Base-by-base conservation (phyloP, 2,888 invertebrate genomes). In the Myopa testacea region DNA sequence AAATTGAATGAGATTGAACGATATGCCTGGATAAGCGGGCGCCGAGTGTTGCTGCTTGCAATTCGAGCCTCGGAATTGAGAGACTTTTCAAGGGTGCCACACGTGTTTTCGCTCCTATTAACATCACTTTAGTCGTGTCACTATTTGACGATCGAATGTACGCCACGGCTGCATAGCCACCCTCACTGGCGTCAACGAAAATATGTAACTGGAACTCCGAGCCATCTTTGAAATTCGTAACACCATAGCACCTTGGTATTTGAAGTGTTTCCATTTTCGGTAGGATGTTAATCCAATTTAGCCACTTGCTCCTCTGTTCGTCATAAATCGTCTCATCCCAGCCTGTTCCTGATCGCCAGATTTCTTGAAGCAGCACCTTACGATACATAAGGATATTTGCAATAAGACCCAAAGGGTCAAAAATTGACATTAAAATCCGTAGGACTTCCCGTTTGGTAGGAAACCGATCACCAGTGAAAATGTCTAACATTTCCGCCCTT, bases 231-330 rank as follows among this genome's bases (percentile, higher is more conserved):
- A 72, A 70, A 55, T 69, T 37, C 7, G 78, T 75, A 3, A 62
- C 14, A 14, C 74, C 71, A 10, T 83, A 83, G 34, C 81, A 82
- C 45, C 83, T 71, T 12, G 81, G 82, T 12, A 84, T 82, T 12
- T 74, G 52, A 4, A 84, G 34, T 8, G 79, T 72, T 62, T 81
- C 79, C 14, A 82, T 74, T 8, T 80, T 65, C 1, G 80, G 80
- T 10, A 85, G 62, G 6, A 80, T 60, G 10, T 78, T 65, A 0
- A 82, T 5, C 83, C 83, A 84, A n/a, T 72, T 75, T 6, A 68
- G 26, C 81, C 83, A 83, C 45, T 81, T 81, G 4, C 58, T 40
- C 8, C 78, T 55, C 34, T 82, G 77, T 38, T 81, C 77, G 7
- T 80, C 80, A 16, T 82, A 58, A 5, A 83, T 78, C 55, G 63